A percentile compares a stretch with the other conserved stretches of the same genome.
Evolutionary conservation across 1,140 invertebrate genomes (phyloP).

Genomic region (Drosophila chauvacae): DNA sequence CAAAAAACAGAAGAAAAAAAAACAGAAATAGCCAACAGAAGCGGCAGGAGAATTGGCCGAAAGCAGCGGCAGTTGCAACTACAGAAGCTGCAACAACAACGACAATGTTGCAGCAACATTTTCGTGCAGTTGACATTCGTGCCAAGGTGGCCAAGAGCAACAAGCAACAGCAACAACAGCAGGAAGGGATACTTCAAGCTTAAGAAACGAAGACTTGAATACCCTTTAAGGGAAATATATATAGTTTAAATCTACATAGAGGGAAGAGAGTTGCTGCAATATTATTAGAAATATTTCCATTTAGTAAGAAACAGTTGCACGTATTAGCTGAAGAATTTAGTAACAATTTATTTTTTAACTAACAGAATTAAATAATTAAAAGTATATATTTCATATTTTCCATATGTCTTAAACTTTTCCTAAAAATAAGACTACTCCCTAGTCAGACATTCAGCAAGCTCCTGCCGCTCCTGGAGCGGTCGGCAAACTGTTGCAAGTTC

Average conservation of each 20-base stretch:
- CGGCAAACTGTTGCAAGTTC: conserved; percentile 79
- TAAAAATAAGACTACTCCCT: not conserved
- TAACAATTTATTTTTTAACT: no score
- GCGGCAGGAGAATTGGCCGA: conserved; percentile 53
- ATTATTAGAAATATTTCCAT: no score
- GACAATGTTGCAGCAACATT: conserved; percentile 68
- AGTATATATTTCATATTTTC: no score
- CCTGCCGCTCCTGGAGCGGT: conserved; percentile 33
- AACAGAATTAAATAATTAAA: no score
- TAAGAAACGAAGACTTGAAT: not conserved
- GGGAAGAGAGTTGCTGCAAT: no score
- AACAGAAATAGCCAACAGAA: conserved; percentile 29
- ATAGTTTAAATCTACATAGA: no score
- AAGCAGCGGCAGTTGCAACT: conserved; percentile 55
- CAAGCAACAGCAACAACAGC: conserved; percentile 42
- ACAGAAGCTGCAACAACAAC: conserved; percentile 38
- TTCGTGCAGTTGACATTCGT: conserved; percentile 81
- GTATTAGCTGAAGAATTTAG: no score
- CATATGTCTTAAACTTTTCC: no score
- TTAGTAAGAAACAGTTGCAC: no score
- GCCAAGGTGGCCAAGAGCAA: conserved; percentile 68
- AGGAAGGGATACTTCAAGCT: conserved; percentile 16
- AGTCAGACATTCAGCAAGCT: not conserved
- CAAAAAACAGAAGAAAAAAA: not conserved
- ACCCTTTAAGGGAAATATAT: conserved; percentile 6